These are phyloP conservation scores for Clytia hemisphaerica DNA, from an alignment of 30 jellyfish, hydroid and myxozoan genomes.

Conservation along the genomic window DNA sequence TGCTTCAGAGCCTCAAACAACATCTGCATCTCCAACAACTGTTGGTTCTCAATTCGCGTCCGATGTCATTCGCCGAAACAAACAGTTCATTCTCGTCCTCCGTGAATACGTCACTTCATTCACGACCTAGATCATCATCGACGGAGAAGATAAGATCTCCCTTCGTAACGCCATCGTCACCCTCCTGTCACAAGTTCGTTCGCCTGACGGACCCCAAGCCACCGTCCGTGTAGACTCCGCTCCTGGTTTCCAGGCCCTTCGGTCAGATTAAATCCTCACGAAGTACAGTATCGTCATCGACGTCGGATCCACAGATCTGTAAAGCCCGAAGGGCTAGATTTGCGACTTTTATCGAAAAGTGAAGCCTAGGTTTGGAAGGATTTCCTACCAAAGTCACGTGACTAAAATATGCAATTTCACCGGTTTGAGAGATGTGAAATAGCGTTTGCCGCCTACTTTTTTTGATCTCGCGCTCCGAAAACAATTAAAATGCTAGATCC, in stretches of 20 bases:
- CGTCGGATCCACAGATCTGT: background rate
- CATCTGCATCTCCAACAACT: conserved; percentile 15
- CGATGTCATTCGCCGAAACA: conserved; percentile 20
- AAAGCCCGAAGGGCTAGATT: too few species aligned
- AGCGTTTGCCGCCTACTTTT: too few species aligned
- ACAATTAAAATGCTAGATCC: too few species aligned
- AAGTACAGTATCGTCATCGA: background rate
- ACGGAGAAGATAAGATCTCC: background rate
- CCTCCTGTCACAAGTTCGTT: background rate
- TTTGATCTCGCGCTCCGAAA: too few species aligned
- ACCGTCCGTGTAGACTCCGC: background rate
- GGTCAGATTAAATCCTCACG: background rate
- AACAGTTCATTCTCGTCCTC: conserved; percentile 23
- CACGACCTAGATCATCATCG: conserved; percentile 6
- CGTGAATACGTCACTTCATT: conserved; percentile 34
- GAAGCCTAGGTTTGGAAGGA: too few species aligned
- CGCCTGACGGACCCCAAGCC: background rate
- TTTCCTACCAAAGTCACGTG: too few species aligned
- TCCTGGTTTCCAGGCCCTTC: conserved; percentile 5
- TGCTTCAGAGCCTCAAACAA: too few species aligned
- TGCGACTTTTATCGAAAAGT: too few species aligned
- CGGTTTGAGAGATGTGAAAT: too few species aligned
- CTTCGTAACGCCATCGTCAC: conserved; percentile 15
- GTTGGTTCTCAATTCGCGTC: conserved; percentile 30
- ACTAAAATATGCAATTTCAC: too few species aligned